A percentile compares a stretch with the other conserved stretches of the same genome.
Conservation (phyloP, 2,888 invertebrate species). For the Caenorhabditis zanzibari region DNA sequence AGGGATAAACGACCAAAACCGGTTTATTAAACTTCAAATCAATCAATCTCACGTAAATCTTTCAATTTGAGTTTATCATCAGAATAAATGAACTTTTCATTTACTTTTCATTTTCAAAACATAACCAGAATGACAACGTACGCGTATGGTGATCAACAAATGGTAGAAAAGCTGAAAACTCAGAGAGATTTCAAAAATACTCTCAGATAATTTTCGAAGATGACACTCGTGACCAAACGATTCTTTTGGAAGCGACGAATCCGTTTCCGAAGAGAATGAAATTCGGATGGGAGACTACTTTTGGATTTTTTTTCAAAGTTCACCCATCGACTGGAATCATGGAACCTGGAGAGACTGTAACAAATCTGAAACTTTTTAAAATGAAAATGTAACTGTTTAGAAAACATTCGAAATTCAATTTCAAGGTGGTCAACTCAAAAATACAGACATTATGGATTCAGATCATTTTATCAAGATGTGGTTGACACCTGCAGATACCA, state of each 20-base stretch:
- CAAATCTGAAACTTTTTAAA: neutral
- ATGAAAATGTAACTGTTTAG: slow-evolving; percentile 4
- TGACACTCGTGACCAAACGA: slow-evolving; percentile 43
- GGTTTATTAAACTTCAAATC: slow-evolving; percentile 51
- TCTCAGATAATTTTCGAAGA: slow-evolving; percentile 55
- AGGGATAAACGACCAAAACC: slow-evolving; percentile 64
- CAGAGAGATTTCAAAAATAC: neutral
- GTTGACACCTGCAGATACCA: slow-evolving; percentile 47
- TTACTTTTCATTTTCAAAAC: slow-evolving; percentile 6
- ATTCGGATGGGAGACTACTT: slow-evolving; percentile 61
- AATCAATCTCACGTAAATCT: slow-evolving; percentile 35
- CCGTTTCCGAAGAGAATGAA: slow-evolving; percentile 42
- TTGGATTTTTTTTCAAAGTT: slow-evolving; percentile 36
- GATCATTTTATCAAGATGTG: slow-evolving; percentile 52
- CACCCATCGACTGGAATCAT: slow-evolving; percentile 33
- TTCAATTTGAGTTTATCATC: slow-evolving; percentile 1
- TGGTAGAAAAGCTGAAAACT: slow-evolving; percentile 9
- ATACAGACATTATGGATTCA: slow-evolving; percentile 52
- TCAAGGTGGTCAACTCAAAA: slow-evolving; percentile 35
- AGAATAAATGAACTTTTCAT: slow-evolving; percentile 5
- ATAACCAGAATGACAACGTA: slow-evolving; percentile 20
- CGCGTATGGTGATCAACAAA: slow-evolving; percentile 36
- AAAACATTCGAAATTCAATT: slow-evolving; percentile 51
- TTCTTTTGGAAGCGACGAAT: slow-evolving; percentile 37
- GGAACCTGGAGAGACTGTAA: slow-evolving; percentile 47